A percentile compares a stretch with the other conserved stretches of the same genome.
These are phyloP conservation scores for Aegotheles bennettii DNA, from an alignment of 2,113 vertebrate genomes.

Conservation along the genomic window DNA sequence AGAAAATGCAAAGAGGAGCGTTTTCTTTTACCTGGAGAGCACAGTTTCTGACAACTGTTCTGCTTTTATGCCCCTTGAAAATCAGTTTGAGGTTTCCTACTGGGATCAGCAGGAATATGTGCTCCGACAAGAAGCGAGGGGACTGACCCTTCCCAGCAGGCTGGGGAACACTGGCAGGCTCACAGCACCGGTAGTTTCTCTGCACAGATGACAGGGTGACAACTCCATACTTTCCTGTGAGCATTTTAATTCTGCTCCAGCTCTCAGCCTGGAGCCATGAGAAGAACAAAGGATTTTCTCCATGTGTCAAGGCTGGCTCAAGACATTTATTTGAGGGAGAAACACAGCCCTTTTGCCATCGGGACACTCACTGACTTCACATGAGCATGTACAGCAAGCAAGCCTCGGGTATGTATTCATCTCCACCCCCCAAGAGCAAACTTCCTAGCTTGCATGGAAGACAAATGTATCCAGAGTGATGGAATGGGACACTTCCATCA, in stretches of 20 bases:
- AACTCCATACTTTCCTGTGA: accelerated
- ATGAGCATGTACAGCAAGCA: accelerated
- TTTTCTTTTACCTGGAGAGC: neutral
- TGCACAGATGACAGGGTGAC: neutral
- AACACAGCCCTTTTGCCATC: neutral
- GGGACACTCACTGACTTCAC: neutral
- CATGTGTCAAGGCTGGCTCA: accelerated
- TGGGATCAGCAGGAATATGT: neutral
- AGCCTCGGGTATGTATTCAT: accelerated
- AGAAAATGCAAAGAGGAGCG: neutral
- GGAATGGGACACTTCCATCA: neutral
- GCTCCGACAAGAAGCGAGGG: neutral
- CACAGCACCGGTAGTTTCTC: neutral
- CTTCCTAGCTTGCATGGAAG: neutral
- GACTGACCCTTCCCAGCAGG: neutral
- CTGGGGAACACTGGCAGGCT: neutral
- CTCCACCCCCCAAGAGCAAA: neutral
- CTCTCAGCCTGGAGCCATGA: neutral
- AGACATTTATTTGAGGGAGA: neutral
- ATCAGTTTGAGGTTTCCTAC: neutral
- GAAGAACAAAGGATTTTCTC: neutral
- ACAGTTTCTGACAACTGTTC: neutral
- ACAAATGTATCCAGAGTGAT: neutral
- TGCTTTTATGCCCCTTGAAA: neutral
- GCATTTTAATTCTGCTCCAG: neutral